These are phyloP conservation scores for Cryptosula pallasiana DNA, from an alignment of 2,888 invertebrate species.

Conservation along the genomic window DNA sequence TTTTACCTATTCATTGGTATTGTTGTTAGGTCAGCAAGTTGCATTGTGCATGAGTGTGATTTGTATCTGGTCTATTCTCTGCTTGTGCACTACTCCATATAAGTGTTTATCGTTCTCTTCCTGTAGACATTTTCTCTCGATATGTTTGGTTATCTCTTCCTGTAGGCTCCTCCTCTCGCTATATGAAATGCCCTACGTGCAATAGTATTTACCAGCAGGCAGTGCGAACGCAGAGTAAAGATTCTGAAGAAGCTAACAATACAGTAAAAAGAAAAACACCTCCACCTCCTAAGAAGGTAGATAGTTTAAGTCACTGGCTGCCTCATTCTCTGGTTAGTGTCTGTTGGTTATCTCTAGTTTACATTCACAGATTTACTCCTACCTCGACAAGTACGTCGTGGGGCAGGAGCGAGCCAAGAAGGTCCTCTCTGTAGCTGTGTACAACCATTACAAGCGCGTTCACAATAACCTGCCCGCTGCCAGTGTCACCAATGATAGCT, in stretches of 20 bases:
- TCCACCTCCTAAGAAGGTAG: slow-evolving; percentile 19
- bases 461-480: slow-evolving; percentile 71
- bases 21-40: too few species aligned
- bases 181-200: slow-evolving; percentile 8
- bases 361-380: slow-evolving; percentile 74
- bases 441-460: slow-evolving; percentile 97
- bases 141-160: neutral
- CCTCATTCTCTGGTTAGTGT: too few species aligned
- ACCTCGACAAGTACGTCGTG: slow-evolving; percentile 90
- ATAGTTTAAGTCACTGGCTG: too few species aligned
- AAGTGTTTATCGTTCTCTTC: neutral
- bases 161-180: neutral
- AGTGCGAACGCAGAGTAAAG: neutral
- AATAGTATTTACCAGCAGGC: neutral
- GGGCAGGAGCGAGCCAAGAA: slow-evolving; percentile 97
- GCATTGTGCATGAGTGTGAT: too few species aligned
- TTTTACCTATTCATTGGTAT: too few species aligned
- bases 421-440: slow-evolving; percentile 93
- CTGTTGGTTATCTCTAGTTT: neutral
- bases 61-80: too few species aligned
- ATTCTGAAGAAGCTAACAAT: neutral
- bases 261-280: neutral
- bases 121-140: neutral
- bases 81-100: too few species aligned
- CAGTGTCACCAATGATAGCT: too few species aligned